Conservation (phyloP, 2,113 vertebrate species). For the human region GRCh38 chrX:50886501-50887000, state of each 20-base stretch:
- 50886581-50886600: neutral
- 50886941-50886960: neutral
- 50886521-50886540: conserved; percentile 6
- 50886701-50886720: neutral
- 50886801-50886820: conserved; percentile 9
- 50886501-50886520: neutral
- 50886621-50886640: neutral
- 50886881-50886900: neutral
- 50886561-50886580: neutral
- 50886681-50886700: neutral
- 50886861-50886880: neutral
- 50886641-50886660: neutral
- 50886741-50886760: conserved; percentile 16
- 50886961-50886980: neutral
- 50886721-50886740: neutral
- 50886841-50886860: neutral
- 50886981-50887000: neutral
- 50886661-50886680: neutral
- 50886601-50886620: conserved; percentile 7
- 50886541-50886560: conserved; percentile 16
- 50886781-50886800: neutral
- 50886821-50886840: neutral
- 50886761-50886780: neutral
- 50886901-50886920: neutral
- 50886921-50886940: neutral